These are phyloP conservation scores for Rotaria macrura DNA, from an alignment of 2,888 invertebrate genomes.

Conservation along the genomic window DNA sequence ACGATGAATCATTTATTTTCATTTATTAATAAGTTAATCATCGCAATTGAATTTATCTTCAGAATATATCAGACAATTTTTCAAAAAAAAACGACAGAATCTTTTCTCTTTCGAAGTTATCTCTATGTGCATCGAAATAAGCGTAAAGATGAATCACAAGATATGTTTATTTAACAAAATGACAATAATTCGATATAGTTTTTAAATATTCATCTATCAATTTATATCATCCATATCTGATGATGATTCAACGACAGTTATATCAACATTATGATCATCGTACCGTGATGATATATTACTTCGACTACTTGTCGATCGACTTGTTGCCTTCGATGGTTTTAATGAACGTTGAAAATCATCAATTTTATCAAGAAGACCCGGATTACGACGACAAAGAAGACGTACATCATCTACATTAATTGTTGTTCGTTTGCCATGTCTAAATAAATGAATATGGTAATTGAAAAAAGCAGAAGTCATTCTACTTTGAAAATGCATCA, in stretches of 20 bases:
- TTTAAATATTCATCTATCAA: background rate
- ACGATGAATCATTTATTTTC: too few relatives aligned
- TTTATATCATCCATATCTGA: background rate
- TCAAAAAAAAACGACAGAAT: too few relatives aligned
- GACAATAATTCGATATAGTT: background rate
- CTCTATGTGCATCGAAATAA: background rate
- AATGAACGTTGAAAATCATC: background rate
- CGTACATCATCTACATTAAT: conserved; percentile 61
- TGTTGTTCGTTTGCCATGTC: conserved; percentile 59
- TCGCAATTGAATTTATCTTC: too few relatives aligned
- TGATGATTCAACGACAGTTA: conserved; percentile 1
- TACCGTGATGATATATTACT: background rate
- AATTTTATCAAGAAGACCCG: conserved; percentile 49
- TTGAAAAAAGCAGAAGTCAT: background rate
- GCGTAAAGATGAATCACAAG: background rate
- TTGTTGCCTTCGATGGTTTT: background rate
- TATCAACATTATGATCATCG: background rate
- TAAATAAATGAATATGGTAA: conserved; percentile 43
- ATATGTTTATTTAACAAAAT: background rate
- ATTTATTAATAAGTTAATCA: too few relatives aligned
- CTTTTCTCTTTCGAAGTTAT: background rate
- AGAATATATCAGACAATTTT: too few relatives aligned
- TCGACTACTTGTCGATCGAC: background rate
- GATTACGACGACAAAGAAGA: conserved; percentile 57
- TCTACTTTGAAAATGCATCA: conserved; percentile 60